Base-by-base conservation (phyloP, 2,888 invertebrate species). In the Amphipyra berbera region DNA sequence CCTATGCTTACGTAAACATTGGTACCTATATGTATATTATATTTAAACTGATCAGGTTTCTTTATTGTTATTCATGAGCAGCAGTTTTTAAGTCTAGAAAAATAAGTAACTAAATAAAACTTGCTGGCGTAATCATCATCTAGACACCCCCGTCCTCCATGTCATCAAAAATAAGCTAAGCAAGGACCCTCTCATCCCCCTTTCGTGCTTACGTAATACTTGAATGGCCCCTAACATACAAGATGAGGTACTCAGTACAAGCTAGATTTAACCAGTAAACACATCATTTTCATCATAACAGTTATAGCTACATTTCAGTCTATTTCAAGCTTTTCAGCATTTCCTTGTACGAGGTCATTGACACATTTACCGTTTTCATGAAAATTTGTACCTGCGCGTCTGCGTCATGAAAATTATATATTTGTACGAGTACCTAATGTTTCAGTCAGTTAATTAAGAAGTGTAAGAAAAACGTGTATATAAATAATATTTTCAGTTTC, bases 301-400 rank as follows among this genome's bases (percentile, higher is more conserved):
- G 41, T 42, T 59, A 37, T 6, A 41, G 46, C 9, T 49, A 64
- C 46, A 50, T 67, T 76, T 71, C 61, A 56, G 69, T 73, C 69
- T 73, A 78, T 82, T 82, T 79, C 60, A 63, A 63, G 72, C 57
- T 61, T 65, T 79, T 72, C 71, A 71, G 45, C 57, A 56, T 56
- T 69, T 73, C 67, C 65, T 59, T 52, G 49, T 61, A 60, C 40
- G 63, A 71, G 82, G 67, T 79, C 79, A 73, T 62, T 76, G 83
- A 82, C 81, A 72, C 60, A 59, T 77, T 76, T 72, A 78, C 69
- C 13, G 66, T 68, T 68, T 79, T 69, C 73, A 64, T 63, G 80
- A 78, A 78, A 76, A 46, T 53, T 21, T 12, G 45, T 50, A 56
- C n/a, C 21, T 58, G 33, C 42, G 33, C 42, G 35, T 50, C 57